Conservation (phyloP, 2,113 vertebrate genomes). For the Nerophis lumbriciformis region DNA sequence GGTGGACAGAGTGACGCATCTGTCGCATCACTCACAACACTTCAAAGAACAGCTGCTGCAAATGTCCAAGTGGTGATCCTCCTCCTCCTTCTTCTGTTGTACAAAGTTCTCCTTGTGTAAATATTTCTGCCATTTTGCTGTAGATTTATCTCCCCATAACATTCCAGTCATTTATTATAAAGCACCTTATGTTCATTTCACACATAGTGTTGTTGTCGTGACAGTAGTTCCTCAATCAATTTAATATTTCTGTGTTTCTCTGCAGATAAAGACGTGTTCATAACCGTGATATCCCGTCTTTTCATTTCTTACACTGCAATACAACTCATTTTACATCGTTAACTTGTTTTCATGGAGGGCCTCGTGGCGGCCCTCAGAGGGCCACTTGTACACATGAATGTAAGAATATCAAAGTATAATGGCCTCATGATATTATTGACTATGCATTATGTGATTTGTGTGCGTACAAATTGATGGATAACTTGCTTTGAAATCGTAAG, state of each 20-base stretch:
- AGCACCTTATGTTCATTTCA: conserved; percentile 66
- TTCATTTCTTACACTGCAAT: conserved; percentile 7
- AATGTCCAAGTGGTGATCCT: conserved; percentile 78
- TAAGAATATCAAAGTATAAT: too few relatives aligned
- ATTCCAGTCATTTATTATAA: conserved; percentile 58
- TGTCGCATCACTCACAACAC: conserved; percentile 82
- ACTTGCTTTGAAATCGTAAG: too few relatives aligned
- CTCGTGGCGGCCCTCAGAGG: too few relatives aligned
- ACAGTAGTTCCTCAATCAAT: conserved; percentile 40
- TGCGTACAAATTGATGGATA: too few relatives aligned
- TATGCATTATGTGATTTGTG: too few relatives aligned
- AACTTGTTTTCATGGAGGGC: too few relatives aligned
- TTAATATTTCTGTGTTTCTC: conserved; percentile 28
- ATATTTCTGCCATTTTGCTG: conserved; percentile 72
- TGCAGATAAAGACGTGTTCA: conserved; percentile 50
- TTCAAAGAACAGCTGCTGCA: conserved; percentile 87
- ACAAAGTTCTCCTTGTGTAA: conserved; percentile 64
- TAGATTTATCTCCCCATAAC: conserved; percentile 65
- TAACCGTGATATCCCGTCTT: conserved; percentile 19
- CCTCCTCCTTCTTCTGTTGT: conserved; percentile 47
- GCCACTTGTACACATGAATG: too few relatives aligned
- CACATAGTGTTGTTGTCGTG: conserved; percentile 29
- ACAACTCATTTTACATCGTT: too few relatives aligned
- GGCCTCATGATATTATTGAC: too few relatives aligned
- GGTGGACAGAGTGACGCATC: conserved; percentile 87